These are phyloP conservation scores for Cerceris ruficornis DNA, from an alignment of 2,888 invertebrate genomes.

Conservation along the genomic window DNA sequence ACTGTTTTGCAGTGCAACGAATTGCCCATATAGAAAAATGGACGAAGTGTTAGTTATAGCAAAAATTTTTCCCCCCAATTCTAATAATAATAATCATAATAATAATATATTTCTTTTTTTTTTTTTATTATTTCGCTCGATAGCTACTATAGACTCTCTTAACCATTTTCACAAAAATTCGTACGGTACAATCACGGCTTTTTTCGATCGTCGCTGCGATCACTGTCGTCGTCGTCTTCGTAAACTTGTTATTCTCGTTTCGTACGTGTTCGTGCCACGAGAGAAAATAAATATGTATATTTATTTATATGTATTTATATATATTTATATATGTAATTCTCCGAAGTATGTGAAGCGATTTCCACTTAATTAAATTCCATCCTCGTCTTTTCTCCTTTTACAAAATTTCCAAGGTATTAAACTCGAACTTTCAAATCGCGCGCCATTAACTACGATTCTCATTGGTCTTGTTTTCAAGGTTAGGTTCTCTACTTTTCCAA, in stretches of 20 bases:
- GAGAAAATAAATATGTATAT: background rate
- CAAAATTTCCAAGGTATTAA: too few species aligned
- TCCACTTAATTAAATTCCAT: too few species aligned
- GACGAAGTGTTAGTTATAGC: constrained; percentile 74
- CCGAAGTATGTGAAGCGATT: too few species aligned
- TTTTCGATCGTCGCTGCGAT: constrained; percentile 59
- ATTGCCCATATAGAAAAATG: constrained; percentile 76
- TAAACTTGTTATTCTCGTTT: background rate
- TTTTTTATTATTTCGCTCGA: constrained; percentile 51
- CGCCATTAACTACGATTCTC: too few species aligned
- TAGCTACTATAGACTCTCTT: constrained; percentile 58
- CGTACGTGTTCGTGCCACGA: background rate
- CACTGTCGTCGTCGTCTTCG: constrained; percentile 47
- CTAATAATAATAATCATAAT: constrained; percentile 50
- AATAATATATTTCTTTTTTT: constrained; percentile 44
- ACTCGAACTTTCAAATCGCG: too few species aligned
- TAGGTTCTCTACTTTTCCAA: too few species aligned
- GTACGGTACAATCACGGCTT: constrained; percentile 57
- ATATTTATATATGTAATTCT: background rate
- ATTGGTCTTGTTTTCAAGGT: too few species aligned
- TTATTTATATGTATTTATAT: background rate
- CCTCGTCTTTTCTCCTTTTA: too few species aligned
- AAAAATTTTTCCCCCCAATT: constrained; percentile 60
- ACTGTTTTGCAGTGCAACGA: constrained; percentile 70
- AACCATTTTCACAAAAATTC: constrained; percentile 47